Conservation (phyloP, 2,113 vertebrate genomes). For the Ahaetulla prasina region DNA sequence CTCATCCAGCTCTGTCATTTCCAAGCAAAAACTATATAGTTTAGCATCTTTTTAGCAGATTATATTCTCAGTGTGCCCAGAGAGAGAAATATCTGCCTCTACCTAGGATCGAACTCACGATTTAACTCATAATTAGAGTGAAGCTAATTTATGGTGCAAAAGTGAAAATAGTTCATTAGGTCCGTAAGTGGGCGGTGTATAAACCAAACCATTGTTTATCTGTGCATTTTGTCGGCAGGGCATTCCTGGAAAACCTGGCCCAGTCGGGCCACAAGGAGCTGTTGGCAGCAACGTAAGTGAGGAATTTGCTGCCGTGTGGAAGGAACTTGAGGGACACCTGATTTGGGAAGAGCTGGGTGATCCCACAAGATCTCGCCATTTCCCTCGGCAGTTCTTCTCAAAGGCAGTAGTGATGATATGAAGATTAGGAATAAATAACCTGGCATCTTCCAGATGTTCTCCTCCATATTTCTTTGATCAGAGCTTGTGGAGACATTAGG, state of each 20-base stretch:
- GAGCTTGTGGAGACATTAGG: neutral
- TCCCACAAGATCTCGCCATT: too few relatives aligned
- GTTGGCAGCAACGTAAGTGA: constrained; percentile 86
- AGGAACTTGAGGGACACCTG: neutral
- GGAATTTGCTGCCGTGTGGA: neutral
- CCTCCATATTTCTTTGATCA: neutral
- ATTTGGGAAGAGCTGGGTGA: neutral
- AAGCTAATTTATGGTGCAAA: too few relatives aligned
- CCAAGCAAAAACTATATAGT: too few relatives aligned
- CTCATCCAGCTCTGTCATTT: too few relatives aligned
- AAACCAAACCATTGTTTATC: neutral
- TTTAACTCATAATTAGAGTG: too few relatives aligned
- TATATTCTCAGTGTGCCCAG: too few relatives aligned
- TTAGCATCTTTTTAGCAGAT: too few relatives aligned
- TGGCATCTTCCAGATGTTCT: neutral
- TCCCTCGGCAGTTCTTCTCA: neutral
- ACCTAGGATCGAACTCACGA: too few relatives aligned
- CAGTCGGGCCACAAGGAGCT: constrained; percentile 78
- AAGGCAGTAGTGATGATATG: neutral
- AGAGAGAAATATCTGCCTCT: too few relatives aligned
- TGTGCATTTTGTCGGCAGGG: constrained; percentile 64
- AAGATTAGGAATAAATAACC: neutral
- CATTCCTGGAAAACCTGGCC: constrained; percentile 77
- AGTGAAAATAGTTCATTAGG: neutral
- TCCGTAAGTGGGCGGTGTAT: too few relatives aligned